phyloP scores from a whole-genome alignment of 2,113 vertebrate species.

The Anthoscopus minutus region DNA sequence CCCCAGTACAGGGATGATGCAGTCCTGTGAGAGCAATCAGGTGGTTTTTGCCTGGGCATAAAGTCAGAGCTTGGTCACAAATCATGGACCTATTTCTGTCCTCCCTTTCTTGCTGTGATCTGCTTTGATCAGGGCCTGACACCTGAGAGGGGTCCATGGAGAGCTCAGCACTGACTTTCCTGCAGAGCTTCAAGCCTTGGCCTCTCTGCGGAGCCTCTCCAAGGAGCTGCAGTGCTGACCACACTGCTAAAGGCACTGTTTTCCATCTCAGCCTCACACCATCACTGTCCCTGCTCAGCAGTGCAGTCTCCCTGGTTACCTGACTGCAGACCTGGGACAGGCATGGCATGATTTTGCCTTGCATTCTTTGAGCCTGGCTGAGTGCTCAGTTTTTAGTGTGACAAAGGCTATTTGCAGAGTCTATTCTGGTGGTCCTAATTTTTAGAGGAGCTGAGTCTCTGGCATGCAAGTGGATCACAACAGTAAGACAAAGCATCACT shows the following conservation, averaged over 20 bases:
- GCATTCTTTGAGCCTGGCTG: neutral
- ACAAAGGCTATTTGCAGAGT: neutral
- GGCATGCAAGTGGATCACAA: neutral
- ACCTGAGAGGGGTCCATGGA: neutral
- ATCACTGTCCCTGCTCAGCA: neutral
- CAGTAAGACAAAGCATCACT: too few species aligned
- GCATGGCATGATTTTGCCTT: neutral
- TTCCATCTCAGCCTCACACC: neutral
- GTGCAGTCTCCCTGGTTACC: neutral
- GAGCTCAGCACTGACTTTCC: accelerated
- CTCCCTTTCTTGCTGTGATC: neutral
- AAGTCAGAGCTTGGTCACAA: neutral
- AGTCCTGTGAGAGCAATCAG: neutral
- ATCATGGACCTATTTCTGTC: neutral
- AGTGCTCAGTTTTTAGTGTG: neutral
- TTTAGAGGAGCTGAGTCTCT: neutral
- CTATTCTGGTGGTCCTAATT: neutral
- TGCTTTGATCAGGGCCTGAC: neutral
- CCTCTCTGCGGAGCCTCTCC: neutral
- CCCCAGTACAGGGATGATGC: neutral
- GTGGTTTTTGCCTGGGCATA: neutral
- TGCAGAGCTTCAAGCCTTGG: neutral
- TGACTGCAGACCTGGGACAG: neutral
- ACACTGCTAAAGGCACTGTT: neutral
- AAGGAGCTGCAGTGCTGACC: neutral